Percentiles rank a stretch among this genome's conserved stretches.
phyloP scores from a whole-genome alignment of 1,140 invertebrate genomes.

The Pseudoatta argentina region DNA sequence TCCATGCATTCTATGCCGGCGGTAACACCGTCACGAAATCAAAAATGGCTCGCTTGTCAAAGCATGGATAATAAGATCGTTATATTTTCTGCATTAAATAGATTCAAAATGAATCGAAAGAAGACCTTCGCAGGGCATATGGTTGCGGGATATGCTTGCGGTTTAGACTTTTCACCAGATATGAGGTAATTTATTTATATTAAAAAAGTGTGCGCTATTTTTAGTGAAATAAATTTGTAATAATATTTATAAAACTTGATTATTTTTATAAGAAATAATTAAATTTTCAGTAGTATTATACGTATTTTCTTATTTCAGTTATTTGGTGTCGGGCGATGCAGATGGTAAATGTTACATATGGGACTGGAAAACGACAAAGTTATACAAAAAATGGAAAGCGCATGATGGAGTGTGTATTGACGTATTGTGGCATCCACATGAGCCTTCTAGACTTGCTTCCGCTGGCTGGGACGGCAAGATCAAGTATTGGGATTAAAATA shows the following conservation, averaged over 20 bases:
- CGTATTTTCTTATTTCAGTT: constrained; percentile 89
- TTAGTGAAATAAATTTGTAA: background rate
- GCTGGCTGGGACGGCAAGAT: constrained; percentile 99
- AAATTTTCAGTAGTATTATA: background rate
- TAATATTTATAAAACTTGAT: background rate
- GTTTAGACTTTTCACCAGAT: constrained; percentile 98
- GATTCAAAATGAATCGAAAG: constrained; percentile 99
- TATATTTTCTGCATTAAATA: constrained; percentile 98
- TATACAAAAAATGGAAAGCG: constrained; percentile 99
- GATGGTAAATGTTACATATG: constrained; percentile 99
- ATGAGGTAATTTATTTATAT: constrained; percentile 92
- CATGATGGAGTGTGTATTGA: constrained; percentile 99
- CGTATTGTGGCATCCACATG: constrained; percentile 99
- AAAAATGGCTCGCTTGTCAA: constrained; percentile 99
- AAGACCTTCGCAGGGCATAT: constrained; percentile 99
- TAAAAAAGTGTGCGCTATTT: background rate
- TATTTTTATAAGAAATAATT: background rate
- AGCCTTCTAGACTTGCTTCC: constrained; percentile 97
- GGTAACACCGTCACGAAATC: constrained; percentile 97
- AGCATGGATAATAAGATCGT: constrained; percentile 99
- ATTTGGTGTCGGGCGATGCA: constrained; percentile 99
- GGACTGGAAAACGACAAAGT: constrained; percentile 99
- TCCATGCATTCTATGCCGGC: constrained; percentile 99
- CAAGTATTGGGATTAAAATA: constrained; percentile 98
- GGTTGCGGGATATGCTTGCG: constrained; percentile 99